Conservation (phyloP, 2,888 invertebrate genomes). For the Palloptera scutellata region DNA sequence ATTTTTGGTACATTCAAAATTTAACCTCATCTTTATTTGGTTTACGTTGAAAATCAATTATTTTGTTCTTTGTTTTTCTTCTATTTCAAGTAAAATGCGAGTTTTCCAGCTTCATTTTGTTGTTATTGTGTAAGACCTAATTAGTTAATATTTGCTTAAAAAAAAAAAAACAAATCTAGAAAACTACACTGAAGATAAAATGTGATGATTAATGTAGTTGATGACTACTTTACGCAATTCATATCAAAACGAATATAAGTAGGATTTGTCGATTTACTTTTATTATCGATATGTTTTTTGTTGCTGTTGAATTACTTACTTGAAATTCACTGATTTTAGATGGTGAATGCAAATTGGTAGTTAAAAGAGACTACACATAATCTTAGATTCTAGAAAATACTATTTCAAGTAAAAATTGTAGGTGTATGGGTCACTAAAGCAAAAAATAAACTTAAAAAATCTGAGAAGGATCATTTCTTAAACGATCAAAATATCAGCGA, state of each 20-base stretch:
- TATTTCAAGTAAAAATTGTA: too few species aligned
- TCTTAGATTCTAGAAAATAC: too few species aligned
- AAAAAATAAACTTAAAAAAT: too few species aligned
- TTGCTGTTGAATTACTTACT: too few species aligned
- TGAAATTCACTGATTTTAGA: too few species aligned
- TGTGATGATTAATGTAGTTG: not conserved
- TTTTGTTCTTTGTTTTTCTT: not conserved
- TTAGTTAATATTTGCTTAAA: not conserved
- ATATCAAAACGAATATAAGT: too few species aligned
- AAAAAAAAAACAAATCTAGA: conserved; percentile 4
- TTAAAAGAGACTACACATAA: too few species aligned
- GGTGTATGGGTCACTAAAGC: too few species aligned
- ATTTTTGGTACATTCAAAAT: not conserved
- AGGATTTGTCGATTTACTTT: not conserved
- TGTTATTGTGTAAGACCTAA: not conserved
- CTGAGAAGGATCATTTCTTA: too few species aligned
- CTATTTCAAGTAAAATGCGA: not conserved
- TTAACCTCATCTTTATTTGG: not conserved
- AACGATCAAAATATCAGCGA: too few species aligned
- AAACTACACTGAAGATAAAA: not conserved
- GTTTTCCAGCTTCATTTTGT: not conserved
- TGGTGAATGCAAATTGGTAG: too few species aligned
- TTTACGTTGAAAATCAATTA: not conserved
- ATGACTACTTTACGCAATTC: too few species aligned
- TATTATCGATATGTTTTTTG: not conserved